A percentile compares a stretch with the other conserved stretches of the same genome.
These are phyloP conservation scores for Drosophila phalerata DNA, from an alignment of 2,888 invertebrate species.

Conservation along the genomic window DNA sequence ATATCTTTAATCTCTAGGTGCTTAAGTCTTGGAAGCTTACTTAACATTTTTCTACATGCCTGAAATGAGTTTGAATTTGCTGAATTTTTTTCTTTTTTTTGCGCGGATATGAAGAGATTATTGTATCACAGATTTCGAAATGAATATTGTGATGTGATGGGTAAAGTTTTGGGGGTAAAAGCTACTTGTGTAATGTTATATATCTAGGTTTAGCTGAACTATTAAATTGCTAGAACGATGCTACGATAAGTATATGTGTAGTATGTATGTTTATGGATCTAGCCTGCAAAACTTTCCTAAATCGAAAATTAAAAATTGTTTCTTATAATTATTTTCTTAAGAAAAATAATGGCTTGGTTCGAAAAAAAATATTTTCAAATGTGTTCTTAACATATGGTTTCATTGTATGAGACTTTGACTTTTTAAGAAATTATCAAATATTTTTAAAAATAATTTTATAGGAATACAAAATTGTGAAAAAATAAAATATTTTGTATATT, in stretches of 20 bases:
- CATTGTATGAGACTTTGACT: too few relatives aligned
- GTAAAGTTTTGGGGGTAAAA: background rate
- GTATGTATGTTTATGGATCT: background rate
- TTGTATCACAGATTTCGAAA: slow-evolving; percentile 77
- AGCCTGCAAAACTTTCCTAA: background rate
- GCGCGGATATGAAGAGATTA: slow-evolving; percentile 63
- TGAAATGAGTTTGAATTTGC: slow-evolving; percentile 19
- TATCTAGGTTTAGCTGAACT: slow-evolving; percentile 22
- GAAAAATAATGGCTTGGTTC: background rate
- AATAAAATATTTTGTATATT: too few relatives aligned
- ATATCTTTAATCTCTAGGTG: slow-evolving; percentile 34
- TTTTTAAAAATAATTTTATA: too few relatives aligned
- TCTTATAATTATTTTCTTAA: background rate
- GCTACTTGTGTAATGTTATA: slow-evolving; percentile 8
- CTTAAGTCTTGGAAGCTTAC: slow-evolving; percentile 42
- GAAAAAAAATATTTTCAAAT: background rate
- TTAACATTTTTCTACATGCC: slow-evolving; percentile 26
- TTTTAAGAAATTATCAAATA: too few relatives aligned
- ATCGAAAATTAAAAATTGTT: background rate
- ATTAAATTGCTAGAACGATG: slow-evolving; percentile 11
- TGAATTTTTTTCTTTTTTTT: slow-evolving; percentile 2
- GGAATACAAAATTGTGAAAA: too few relatives aligned
- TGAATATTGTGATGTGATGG: slow-evolving; percentile 46
- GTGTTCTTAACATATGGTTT: too few relatives aligned
- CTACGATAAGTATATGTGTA: slow-evolving; percentile 1